Evolutionary conservation across 2,888 invertebrate genomes (phyloP), one percentile per base, ranked within the genome.

Genomic region (Drosophila nr. medialis): DNA sequence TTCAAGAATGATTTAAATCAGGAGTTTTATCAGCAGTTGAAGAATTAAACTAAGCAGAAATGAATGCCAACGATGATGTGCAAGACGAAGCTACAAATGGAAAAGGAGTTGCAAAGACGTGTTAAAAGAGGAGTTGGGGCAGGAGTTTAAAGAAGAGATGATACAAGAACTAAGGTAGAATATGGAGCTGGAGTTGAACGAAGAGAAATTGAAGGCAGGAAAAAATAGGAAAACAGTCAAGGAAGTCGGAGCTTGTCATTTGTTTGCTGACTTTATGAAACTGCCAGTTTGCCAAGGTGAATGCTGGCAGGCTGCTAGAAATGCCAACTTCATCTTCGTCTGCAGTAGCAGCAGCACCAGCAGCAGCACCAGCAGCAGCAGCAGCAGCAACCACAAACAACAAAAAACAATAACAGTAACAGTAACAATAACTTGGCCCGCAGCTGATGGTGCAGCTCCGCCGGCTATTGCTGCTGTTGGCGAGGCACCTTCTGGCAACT

Each of bases 301-400:
- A 38, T 34, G 36, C 62, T 54, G 64, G 58, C 75, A 59, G 64
- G 63, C 83, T 64, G 80, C 68, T 75, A 79, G 63, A 68, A 72
- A 71, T 77, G 83, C 75, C 85, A 89, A 83, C 88, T 85, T 86
- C 83, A 86, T 90, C 85, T 86, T 88, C 83, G 81, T 88, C 82
- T 65, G 53, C 59, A n/a, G 18, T 34, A 48, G n/a, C 45, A 53
- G 11, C 59, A 63, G 0, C 63, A 42, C 3, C 61, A 56, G 11
- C 65, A 55, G 11, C n/a, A n/a, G n/a, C n/a, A n/a, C n/a, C n/a
- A 48, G n/a, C 45, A 53, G 11, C 77, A 59, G 29, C 77, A 61
- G 11, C 62, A 61, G 18, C 58, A 56, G 24, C 77, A 55, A 59
- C 24, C 61, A 50, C 45, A 24, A 45, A 36, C 55, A 62, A n/a